Evolutionary conservation across 2,888 invertebrate genomes (phyloP).

Genomic region (Tryphoninae sp.): DNA sequence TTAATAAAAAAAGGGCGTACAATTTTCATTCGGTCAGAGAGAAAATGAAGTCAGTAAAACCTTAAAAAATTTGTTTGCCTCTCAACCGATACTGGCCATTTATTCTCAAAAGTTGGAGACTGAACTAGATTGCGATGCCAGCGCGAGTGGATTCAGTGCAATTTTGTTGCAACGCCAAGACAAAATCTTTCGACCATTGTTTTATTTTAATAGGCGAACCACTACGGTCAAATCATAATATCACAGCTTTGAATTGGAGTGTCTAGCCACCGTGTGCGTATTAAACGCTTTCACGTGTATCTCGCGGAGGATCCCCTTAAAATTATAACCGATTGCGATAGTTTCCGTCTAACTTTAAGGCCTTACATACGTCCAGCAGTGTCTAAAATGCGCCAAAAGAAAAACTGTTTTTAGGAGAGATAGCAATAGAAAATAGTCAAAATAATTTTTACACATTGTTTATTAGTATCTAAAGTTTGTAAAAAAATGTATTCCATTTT

Average conservation of each 20-base stretch:
- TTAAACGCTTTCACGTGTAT: conserved; percentile 71
- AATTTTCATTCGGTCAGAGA: neutral
- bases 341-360: conserved; percentile 66
- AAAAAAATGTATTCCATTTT: no score
- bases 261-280: conserved; percentile 63
- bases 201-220: conserved; percentile 71
- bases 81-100: neutral
- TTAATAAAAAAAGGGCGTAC: neutral
- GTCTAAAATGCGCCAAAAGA: no score
- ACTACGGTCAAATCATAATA: conserved; percentile 69
- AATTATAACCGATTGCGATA: conserved; percentile 72
- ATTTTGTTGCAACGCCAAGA: conserved; percentile 73
- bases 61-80: neutral
- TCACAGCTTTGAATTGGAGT: conserved; percentile 74
- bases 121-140: conserved; percentile 2
- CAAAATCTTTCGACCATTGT: conserved; percentile 64
- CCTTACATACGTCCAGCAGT: no score
- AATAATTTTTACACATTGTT: no score
- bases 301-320: conserved; percentile 66
- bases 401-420: no score
- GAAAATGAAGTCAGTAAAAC: neutral
- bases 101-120: conserved; percentile 1
- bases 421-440: no score
- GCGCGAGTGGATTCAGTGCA: conserved; percentile 58
- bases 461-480: no score